Evolutionary conservation across 2,113 vertebrate species (phyloP), one percentile per base, ranked within the genome.

Genomic region (Hemiprocne comata): DNA sequence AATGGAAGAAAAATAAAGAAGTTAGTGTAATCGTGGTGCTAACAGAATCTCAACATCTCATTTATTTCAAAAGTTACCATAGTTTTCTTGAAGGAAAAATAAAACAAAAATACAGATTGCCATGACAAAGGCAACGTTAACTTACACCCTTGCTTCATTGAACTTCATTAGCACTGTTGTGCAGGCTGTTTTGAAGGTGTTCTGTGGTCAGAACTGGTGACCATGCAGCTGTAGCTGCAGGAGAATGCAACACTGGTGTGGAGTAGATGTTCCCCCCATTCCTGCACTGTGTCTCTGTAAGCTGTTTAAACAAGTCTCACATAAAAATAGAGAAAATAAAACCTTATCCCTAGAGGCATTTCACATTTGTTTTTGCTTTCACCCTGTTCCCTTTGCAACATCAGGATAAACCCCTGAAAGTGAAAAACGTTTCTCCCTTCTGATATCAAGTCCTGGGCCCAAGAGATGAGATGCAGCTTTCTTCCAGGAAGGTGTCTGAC

Each of bases 401-500:
- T 48, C 64, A 54, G 46, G 57, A 77, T 71, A 86, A 90, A 36
- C 20, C 2, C 5, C n/a, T 9, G 13, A 66, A 90, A 73, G 18
- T 38, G 26, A 34, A 66, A 91, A 74, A 48, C 1, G 0, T 85
- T 91, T 65, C 40, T 82, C 48, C 18, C 4, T 87, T 83, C 77
- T 79, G 54, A 73, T 84, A 33, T 61, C 40, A 85, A 78, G 60
- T 31, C 54, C 57, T 61, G 29, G 42, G 62, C 62, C 86, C 84
- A 48, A 48, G 85, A 73, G 46, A 69, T 54, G 46, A 46, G 55
- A 50, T 42, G 16, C 50, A 82, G 62, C 66, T 51, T 91, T 85
- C 54, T 74, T 89, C 72, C 67, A 64, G 67, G 66, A 80, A 93
- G 87, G 71, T 67, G 64, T 88, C 55, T 95, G 71, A 93, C 42